These are phyloP conservation scores for Phataginus tricuspis DNA, from an alignment of 2,797 vertebrate species.

Conservation along the genomic window DNA sequence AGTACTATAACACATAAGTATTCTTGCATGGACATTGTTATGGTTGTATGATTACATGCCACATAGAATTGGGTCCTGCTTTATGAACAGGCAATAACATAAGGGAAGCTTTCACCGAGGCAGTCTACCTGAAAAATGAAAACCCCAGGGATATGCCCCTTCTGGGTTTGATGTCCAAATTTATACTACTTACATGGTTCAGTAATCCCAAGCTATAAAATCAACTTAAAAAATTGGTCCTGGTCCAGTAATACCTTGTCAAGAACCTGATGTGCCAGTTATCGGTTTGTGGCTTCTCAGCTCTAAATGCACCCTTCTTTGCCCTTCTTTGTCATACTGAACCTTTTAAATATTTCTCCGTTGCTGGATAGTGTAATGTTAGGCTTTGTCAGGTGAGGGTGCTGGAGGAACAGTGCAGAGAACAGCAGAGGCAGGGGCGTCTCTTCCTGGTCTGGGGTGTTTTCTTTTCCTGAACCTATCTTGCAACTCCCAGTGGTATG, in stretches of 20 bases:
- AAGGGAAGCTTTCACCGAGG: not conserved
- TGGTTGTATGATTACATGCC: not conserved
- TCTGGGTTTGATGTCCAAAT: not conserved
- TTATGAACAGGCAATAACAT: not conserved
- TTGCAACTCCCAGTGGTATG: not conserved
- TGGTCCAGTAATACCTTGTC: not conserved
- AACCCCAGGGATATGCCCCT: not conserved
- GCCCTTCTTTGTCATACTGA: not conserved
- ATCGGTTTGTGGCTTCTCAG: not conserved
- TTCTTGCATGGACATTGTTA: not conserved
- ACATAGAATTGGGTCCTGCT: not conserved
- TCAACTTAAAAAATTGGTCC: not conserved
- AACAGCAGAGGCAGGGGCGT: not conserved
- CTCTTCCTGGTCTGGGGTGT: constrained; percentile 2
- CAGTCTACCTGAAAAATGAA: constrained; percentile 35
- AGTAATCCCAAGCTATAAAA: not conserved
- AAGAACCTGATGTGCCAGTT: not conserved
- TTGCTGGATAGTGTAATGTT: constrained; percentile 32
- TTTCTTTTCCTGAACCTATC: constrained; percentile 16
- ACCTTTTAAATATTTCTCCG: not conserved
- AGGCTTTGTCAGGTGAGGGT: constrained; percentile 63
- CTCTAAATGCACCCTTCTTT: not conserved
- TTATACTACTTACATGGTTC: not conserved
- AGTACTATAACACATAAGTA: not conserved
- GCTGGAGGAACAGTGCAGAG: constrained; percentile 58